Evolutionary conservation across 1,140 invertebrate genomes (phyloP).

Genomic region (Listronotus oregonensis): DNA sequence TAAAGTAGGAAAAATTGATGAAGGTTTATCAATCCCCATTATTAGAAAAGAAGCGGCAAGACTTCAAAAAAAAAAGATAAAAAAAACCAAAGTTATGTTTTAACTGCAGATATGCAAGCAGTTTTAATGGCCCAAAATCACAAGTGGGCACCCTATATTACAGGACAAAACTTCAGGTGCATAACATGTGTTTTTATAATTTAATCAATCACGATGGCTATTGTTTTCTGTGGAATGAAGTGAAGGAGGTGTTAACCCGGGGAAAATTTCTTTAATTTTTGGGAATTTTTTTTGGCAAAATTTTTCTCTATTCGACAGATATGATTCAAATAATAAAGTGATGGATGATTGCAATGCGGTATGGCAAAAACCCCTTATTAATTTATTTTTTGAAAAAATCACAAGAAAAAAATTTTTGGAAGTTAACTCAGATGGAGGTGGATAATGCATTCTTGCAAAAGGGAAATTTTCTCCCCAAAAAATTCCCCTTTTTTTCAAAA

Average conservation of each 20-base stretch:
- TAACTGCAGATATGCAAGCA: constrained; percentile 46
- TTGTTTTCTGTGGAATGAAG: too few species aligned
- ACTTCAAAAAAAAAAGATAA: constrained; percentile 42
- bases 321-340: too few species aligned
- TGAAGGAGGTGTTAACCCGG: too few species aligned
- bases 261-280: too few species aligned
- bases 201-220: too few species aligned
- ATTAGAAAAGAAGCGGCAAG: constrained; percentile 35
- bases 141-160: too few species aligned
- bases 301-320: too few species aligned
- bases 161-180: too few species aligned
- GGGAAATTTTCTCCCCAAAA: not conserved
- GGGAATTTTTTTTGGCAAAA: too few species aligned
- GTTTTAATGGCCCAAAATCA: constrained; percentile 42
- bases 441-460: not conserved
- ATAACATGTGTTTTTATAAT: too few species aligned
- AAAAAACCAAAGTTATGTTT: constrained; percentile 26
- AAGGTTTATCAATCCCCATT: not conserved
- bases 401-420: constrained; percentile 22
- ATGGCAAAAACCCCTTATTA: constrained; percentile 20
- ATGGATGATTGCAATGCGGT: not conserved
- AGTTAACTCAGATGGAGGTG: constrained; percentile 15
- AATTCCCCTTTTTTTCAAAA: too few species aligned
- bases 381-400: constrained; percentile 1
- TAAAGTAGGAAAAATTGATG: too few species aligned